Evolutionary conservation across 1,140 invertebrate species (phyloP).

Genomic region (Ips nitidus): DNA sequence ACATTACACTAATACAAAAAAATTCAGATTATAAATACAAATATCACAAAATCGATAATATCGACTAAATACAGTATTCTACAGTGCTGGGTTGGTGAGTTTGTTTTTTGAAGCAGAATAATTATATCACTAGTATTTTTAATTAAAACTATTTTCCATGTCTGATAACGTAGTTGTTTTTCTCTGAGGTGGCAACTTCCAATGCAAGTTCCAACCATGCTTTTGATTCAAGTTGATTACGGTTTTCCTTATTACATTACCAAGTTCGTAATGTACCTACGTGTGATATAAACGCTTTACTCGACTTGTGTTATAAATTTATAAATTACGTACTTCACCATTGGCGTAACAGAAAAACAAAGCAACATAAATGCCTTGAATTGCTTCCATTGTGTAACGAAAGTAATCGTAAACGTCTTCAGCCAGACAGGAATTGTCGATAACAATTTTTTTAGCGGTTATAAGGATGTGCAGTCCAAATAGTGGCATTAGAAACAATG

Average conservation of each 20-base stretch:
- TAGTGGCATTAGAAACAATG: constrained; percentile 44
- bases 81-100: no score
- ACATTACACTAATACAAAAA: no score
- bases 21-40: no score
- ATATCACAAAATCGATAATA: no score
- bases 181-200: constrained; percentile 13
- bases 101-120: no score
- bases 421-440: constrained; percentile 51
- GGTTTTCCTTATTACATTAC: constrained; percentile 39
- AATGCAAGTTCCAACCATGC: constrained; percentile 33
- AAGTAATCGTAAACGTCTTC: constrained; percentile 60
- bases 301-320: constrained; percentile 13
- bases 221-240: constrained; percentile 35
- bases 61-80: no score
- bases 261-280: constrained; percentile 40
- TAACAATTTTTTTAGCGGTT: constrained; percentile 41
- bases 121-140: no score
- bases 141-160: no score
- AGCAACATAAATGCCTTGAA: constrained; percentile 61
- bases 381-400: constrained; percentile 57
- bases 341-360: constrained; percentile 62
- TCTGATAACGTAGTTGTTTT: constrained; percentile 32
- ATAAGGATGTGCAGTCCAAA: constrained; percentile 48
- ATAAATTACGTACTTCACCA: constrained; percentile 55
- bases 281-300: not conserved